Percentiles rank a stretch among this genome's conserved stretches.
Evolutionary conservation across 2,888 invertebrate genomes (phyloP).

Genomic region (Phortica magna): DNA sequence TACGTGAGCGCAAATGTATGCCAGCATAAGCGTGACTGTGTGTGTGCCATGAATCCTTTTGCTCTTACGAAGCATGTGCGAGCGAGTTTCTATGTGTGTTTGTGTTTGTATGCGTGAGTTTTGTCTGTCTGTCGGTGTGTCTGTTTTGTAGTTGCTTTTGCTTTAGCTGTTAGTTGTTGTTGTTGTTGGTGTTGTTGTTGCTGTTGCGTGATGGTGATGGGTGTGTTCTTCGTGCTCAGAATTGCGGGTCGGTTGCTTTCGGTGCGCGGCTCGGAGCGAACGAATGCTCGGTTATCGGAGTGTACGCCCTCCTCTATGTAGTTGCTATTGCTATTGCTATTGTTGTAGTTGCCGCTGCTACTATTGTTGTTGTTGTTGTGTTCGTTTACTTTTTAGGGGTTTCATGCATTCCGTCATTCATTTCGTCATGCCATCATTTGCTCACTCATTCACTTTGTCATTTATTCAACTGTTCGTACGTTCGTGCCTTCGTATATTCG

Average conservation of each 20-base stretch:
- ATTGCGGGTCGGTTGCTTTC: conserved; percentile 36
- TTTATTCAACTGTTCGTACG: neutral
- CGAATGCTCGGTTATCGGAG: conserved; percentile 41
- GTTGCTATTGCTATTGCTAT: conserved; percentile 47
- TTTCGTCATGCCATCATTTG: conserved; percentile 36
- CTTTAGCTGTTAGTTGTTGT: conserved; percentile 8
- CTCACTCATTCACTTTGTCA: neutral
- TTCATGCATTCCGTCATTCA: conserved; percentile 33
- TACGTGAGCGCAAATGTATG: conserved; percentile 7
- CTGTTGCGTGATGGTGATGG: conserved; percentile 42
- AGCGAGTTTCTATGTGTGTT: neutral
- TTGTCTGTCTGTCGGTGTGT: neutral
- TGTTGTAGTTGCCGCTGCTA: conserved; percentile 39
- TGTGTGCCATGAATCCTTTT: conserved; percentile 5
- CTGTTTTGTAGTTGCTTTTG: neutral
- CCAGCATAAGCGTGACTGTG: neutral
- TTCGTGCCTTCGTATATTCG: neutral
- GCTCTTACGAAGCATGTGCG: conserved; percentile 7
- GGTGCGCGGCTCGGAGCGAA: conserved; percentile 36
- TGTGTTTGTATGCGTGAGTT: conserved; percentile 31
- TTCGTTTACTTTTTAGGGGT: conserved; percentile 44
- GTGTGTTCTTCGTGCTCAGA: conserved; percentile 41
- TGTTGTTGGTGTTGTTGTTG: conserved; percentile 33
- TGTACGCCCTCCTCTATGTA: conserved; percentile 61
- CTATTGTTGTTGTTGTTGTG: conserved; percentile 61